Percentiles rank a stretch among this genome's conserved stretches.
phyloP scores from a whole-genome alignment of 2,888 invertebrate species.

The Plagodis pulveraria region DNA sequence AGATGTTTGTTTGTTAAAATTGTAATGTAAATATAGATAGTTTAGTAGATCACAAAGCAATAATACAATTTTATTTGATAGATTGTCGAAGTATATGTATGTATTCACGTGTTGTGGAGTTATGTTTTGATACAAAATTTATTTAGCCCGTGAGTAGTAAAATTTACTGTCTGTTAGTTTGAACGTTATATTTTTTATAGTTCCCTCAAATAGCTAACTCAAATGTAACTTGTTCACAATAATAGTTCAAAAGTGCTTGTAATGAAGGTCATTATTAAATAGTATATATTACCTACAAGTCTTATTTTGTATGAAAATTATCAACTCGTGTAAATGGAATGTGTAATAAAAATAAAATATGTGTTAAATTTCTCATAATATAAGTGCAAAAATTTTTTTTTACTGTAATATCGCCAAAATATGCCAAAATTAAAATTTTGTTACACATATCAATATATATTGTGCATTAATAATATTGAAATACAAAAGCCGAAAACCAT shows the following conservation, averaged over 20 bases:
- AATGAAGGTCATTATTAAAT: no score
- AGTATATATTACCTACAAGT: no score
- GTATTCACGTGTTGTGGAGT: background rate
- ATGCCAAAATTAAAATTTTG: slow-evolving; percentile 13
- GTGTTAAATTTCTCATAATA: background rate
- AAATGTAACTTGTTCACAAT: background rate
- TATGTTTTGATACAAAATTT: slow-evolving; percentile 15
- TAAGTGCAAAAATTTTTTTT: slow-evolving; percentile 12
- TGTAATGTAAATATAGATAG: slow-evolving; percentile 1
- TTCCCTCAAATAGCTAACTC: slow-evolving; percentile 5
- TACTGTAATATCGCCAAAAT: slow-evolving; percentile 6
- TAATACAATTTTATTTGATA: slow-evolving; percentile 6
- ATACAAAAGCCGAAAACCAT: background rate
- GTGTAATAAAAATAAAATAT: slow-evolving; percentile 4
- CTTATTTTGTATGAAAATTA: background rate
- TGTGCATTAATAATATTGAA: slow-evolving; percentile 11
- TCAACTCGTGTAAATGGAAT: slow-evolving; percentile 3
- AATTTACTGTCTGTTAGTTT: slow-evolving; percentile 3
- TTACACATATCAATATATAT: slow-evolving; percentile 7
- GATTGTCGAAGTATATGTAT: background rate
- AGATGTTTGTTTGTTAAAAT: slow-evolving; percentile 9
- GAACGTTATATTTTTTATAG: background rate
- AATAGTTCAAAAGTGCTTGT: no score
- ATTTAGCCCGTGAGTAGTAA: background rate
- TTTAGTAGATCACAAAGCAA: slow-evolving; percentile 17